Conservation (phyloP, 2,797 vertebrate species). For the Aythya fuligula region DNA sequence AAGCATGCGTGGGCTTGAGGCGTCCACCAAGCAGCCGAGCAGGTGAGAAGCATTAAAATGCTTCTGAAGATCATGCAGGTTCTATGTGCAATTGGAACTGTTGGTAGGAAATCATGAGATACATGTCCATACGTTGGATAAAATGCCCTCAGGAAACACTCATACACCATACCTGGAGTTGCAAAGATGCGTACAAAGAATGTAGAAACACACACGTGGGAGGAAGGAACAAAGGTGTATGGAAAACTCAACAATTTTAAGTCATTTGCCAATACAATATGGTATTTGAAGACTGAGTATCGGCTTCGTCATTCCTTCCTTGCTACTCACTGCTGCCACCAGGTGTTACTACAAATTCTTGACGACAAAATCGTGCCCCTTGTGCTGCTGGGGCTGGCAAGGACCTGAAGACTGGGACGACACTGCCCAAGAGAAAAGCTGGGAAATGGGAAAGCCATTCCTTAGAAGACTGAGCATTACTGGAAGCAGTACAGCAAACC, state of each 20-base stretch:
- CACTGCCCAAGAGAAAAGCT: not conserved
- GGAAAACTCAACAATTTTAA: not conserved
- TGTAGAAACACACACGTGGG: not conserved
- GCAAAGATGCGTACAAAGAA: not conserved
- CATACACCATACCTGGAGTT: not conserved
- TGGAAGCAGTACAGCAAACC: not conserved
- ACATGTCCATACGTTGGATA: not conserved
- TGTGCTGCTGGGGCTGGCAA: not conserved
- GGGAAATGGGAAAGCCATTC: not conserved
- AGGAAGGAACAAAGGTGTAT: not conserved
- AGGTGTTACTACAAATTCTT: constrained; percentile 14
- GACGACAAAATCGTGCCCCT: not conserved
- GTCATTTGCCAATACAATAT: not conserved
- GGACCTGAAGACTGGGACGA: not conserved
- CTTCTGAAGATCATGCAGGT: not conserved
- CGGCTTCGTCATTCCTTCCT: not conserved
- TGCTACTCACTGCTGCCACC: constrained; percentile 66
- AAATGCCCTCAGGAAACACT: not conserved
- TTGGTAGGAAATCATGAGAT: fast-evolving
- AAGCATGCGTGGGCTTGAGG: not conserved
- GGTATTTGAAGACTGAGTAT: not conserved
- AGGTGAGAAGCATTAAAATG: not conserved
- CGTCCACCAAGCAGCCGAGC: not conserved
- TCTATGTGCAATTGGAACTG: not conserved
- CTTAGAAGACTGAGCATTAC: not conserved